Base-by-base conservation (phyloP, 37 sponge, comb jelly and placozoan genomes). In the Aplysina aerophoba region DNA sequence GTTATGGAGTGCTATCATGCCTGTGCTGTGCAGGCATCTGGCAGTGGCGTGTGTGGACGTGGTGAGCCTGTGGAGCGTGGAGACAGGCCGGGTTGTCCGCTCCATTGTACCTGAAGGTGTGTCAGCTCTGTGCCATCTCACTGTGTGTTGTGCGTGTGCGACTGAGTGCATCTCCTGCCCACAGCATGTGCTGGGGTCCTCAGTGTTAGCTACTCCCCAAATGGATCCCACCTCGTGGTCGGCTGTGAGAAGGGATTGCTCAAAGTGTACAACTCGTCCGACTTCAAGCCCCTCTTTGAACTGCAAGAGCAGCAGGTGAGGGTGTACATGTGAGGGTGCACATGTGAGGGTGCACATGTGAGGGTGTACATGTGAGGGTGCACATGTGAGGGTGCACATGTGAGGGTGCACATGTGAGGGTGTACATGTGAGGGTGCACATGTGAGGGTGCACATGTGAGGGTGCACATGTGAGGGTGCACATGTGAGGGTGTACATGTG, bases 181-280 rank as follows among this genome's bases (percentile, higher is more conserved):
- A 5, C 17, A 59, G 59, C 54, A 15, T 56, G 62, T 19, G 8
- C 64, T 3, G 21, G 21, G 5, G 74, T 94, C 19, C 40, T 50
- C 57, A 39, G 86, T 55, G 57, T 94, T 63, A 57, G 84, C 54
- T 90, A 79, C 73, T 90, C 89, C 21, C 94, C 94, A 35, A 59
- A 85, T 69, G 91, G 81, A 17, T 21, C 80, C 58, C 84, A 88
- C 64, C 85, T 94, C n/a, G 86, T 87, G 13, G 86, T 84, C 25
- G 94, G 94, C 6, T 40, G 88, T 34, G 54, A 40, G 27, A 63
- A 53, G 12, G 94, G 94, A 30, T 79, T 82, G 39, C 63, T 90
- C 2, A 68, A 88, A 34, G 81, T 94, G 21, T 75, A 75, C 54
- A 15, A 8, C 44, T 41, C 78, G 1, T 13, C 37, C 3, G 78